These are phyloP conservation scores for Steinernema hermaphroditum DNA, from an alignment of 2,888 invertebrate species.

Conservation along the genomic window DNA sequence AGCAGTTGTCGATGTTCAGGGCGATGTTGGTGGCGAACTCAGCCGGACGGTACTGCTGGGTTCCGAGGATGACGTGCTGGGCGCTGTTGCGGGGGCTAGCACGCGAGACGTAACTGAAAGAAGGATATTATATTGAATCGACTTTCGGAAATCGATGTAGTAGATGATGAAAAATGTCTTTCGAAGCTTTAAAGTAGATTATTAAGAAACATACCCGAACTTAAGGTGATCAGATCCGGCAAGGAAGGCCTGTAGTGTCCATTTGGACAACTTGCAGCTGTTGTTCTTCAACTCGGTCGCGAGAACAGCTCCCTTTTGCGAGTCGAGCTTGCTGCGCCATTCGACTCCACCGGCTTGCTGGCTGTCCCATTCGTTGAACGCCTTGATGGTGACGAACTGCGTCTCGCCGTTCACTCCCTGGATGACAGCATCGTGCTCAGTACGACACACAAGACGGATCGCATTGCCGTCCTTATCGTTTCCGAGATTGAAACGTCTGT, in stretches of 20 bases:
- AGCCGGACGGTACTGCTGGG: slow-evolving; percentile 95
- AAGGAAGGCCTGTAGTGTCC: slow-evolving; percentile 86
- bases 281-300: slow-evolving; percentile 98
- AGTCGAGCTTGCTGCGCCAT: slow-evolving; percentile 96
- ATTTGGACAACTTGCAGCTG: slow-evolving; percentile 98
- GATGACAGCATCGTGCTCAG: slow-evolving; percentile 91
- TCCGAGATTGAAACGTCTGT: slow-evolving; percentile 93
- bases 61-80: slow-evolving; percentile 72
- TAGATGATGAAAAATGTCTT: too few relatives aligned
- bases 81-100: slow-evolving; percentile 88
- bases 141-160: too few relatives aligned
- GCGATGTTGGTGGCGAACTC: slow-evolving; percentile 99
- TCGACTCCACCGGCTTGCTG: slow-evolving; percentile 89
- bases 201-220: slow-evolving; percentile 75
- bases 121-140: too few relatives aligned
- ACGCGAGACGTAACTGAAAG: slow-evolving; percentile 84
- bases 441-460: slow-evolving; percentile 79
- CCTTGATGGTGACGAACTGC: slow-evolving; percentile 92
- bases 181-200: too few relatives aligned
- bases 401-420: slow-evolving; percentile 76
- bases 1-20: slow-evolving; percentile 98
- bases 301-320: slow-evolving; percentile 93
- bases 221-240: slow-evolving; percentile 96
- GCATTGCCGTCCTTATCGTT: slow-evolving; percentile 77
- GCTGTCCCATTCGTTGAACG: slow-evolving; percentile 98